Base-by-base conservation (phyloP, 2,888 invertebrate genomes). In the Zeuzera pyrina region DNA sequence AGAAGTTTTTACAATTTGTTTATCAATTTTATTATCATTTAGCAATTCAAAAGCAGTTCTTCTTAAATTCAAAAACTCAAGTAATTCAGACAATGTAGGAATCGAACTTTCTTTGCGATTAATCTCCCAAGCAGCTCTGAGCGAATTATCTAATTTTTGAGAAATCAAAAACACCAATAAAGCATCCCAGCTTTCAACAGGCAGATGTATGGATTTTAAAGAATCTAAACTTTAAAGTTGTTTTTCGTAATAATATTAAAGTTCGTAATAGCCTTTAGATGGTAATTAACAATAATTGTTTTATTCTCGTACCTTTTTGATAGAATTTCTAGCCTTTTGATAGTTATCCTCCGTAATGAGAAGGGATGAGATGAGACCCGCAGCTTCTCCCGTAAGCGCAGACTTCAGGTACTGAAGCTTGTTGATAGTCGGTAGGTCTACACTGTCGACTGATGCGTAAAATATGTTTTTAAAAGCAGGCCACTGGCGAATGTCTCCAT, bases 191-290 rank as follows among this genome's bases (percentile, higher is more conserved):
- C n/a, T 24, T 6, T 24, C 4, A 2, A 24, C 24, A 2, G 24
- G 24, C 4, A 24, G 12, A 11, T 24, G 8, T 6, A 24, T 10
- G 12, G 24, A n/a, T 10, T 11, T n/a, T 10, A 24, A 6, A 10
- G 24, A 24, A 24, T 24, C 24, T 10, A 24, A 6, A 3, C 27
- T 27, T 27, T 15, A 24, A 24, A 12, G 24, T 24, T 24, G 12
- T 11, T 6, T 10, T 24, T 24, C 6, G 3, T 24, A 11, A 24
- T 24, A 11, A 12, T 24, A 10, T 24, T n/a, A n/a, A n/a, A n/a
- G n/a, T n/a, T n/a, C n/a, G n/a, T n/a, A 13, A 13, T 14, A 7
- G 15, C 8, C 12, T 15, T 27, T 14, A 14, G 8, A 15, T 27
- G 24, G 4, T 24, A 12, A 24, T 24, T 24, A 6, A 24, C 11